Evolutionary conservation across 2,113 vertebrate species (phyloP).

Genomic region (Charina bottae): DNA sequence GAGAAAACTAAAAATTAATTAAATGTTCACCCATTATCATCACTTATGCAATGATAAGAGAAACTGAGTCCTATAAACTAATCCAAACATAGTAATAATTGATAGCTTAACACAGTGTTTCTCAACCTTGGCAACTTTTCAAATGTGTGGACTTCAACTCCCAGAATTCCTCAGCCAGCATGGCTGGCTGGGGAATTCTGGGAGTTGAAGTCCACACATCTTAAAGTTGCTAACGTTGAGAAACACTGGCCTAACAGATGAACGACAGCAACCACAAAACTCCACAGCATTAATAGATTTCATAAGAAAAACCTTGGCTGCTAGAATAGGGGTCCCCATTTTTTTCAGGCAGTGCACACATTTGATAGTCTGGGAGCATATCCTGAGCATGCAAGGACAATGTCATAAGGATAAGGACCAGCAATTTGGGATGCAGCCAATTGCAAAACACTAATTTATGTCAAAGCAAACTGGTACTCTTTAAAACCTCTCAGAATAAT

Average conservation of each 20-base stretch:
- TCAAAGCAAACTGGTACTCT: neutral
- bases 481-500: neutral
- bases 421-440: neutral
- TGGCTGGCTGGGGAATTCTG: too few species aligned
- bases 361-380: neutral
- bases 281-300: neutral
- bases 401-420: neutral
- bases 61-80: neutral
- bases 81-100: neutral
- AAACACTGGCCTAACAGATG: neutral
- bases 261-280: neutral
- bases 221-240: too few species aligned
- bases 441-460: too few species aligned
- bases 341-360: neutral
- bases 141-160: too few species aligned
- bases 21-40: neutral
- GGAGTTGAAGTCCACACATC: too few species aligned
- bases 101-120: neutral
- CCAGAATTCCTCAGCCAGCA: too few species aligned
- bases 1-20: neutral
- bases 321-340: neutral
- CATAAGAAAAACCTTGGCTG: neutral
- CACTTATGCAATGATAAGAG: neutral
- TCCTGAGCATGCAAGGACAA: neutral
- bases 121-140: too few species aligned